These are phyloP conservation scores for Ptilodon capucinus DNA, from an alignment of 2,888 invertebrate genomes.

Conservation along the genomic window DNA sequence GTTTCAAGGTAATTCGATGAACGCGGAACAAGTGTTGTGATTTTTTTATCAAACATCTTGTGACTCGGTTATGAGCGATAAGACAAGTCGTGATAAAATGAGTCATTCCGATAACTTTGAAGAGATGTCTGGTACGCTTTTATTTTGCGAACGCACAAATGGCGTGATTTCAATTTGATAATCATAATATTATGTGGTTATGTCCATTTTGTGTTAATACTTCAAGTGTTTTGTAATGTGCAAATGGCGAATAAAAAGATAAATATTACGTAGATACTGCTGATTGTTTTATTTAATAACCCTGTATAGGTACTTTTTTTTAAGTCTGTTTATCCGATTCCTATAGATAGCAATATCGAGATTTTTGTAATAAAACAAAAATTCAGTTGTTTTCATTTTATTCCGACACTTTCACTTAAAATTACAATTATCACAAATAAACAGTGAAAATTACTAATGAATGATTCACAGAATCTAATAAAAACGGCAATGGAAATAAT, in stretches of 20 bases:
- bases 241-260: constrained; percentile 52
- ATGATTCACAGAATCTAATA: constrained; percentile 79
- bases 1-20: neutral
- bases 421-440: constrained; percentile 76
- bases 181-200: constrained; percentile 12
- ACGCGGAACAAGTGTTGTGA: constrained; percentile 1
- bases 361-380: constrained; percentile 32
- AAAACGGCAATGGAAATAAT: constrained; percentile 59
- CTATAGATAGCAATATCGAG: too few relatives aligned
- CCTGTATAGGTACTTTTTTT: neutral
- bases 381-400: constrained; percentile 46
- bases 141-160: constrained; percentile 27
- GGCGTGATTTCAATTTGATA: constrained; percentile 4
- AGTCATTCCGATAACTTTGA: neutral
- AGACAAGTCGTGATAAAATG: neutral
- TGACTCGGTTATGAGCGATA: constrained; percentile 16
- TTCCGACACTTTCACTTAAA: constrained; percentile 65
- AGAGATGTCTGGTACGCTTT: neutral
- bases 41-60: constrained; percentile 7
- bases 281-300: constrained; percentile 47
- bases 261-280: constrained; percentile 63
- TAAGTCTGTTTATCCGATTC: too few relatives aligned
- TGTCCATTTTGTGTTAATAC: constrained; percentile 20
- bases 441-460: constrained; percentile 73
- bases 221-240: constrained; percentile 47